Conservation (phyloP, 2,888 invertebrate species). For the Cataglyphis albicans region DNA sequence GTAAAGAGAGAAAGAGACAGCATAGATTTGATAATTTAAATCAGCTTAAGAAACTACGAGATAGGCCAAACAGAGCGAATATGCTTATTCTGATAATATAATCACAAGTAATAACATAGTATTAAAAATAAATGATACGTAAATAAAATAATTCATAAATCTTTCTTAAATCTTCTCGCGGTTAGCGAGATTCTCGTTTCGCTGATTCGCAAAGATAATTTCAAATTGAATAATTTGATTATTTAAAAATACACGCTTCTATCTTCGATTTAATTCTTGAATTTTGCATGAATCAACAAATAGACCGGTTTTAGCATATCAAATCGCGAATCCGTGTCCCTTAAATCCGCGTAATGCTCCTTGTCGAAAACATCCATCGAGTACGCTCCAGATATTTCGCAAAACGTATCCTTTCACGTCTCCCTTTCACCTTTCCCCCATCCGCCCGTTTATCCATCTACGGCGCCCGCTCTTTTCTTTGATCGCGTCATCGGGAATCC, state of each 20-base stretch:
- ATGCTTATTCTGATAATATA: no score
- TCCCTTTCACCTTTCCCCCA: background rate
- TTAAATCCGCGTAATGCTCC: constrained; percentile 47
- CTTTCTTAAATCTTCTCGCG: background rate
- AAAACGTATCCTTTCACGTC: constrained; percentile 55
- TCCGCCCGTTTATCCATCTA: constrained; percentile 47
- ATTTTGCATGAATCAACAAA: background rate
- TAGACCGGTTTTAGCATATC: background rate
- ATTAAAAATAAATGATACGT: no score
- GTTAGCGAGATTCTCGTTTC: background rate
- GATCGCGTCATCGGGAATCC: constrained; percentile 78
- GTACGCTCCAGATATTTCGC: constrained; percentile 31
- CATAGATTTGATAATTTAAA: no score
- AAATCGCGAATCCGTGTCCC: constrained; percentile 13
- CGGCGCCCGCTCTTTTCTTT: constrained; percentile 63
- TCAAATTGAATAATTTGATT: background rate
- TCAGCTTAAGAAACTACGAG: no score
- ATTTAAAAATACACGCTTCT: background rate
- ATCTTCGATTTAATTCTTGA: background rate
- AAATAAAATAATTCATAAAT: no score
- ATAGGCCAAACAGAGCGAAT: no score
- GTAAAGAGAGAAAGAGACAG: no score
- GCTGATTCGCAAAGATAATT: background rate
- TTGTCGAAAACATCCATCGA: constrained; percentile 49
- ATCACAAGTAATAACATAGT: no score